A percentile compares a stretch with the other conserved stretches of the same genome.
phyloP scores from a whole-genome alignment of 2,797 vertebrate genomes.

The Taenioides sp. region DNA sequence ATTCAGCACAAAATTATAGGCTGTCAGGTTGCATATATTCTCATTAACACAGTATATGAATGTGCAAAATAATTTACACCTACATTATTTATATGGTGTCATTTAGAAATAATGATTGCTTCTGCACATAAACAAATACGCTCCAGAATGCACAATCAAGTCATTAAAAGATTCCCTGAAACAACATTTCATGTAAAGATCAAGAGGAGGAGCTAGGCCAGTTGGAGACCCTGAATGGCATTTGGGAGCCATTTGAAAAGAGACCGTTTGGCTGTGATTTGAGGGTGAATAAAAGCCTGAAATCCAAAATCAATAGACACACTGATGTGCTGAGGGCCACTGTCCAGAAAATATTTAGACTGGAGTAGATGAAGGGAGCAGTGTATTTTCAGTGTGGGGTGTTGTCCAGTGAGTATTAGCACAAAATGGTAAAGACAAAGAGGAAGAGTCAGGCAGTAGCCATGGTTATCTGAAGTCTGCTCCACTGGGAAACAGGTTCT shows the following conservation, averaged over 20 bases:
- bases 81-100: background rate
- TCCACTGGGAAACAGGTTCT: background rate
- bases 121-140: background rate
- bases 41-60: slow-evolving; percentile 1
- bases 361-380: no score
- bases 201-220: background rate
- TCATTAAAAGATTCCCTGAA: background rate
- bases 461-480: background rate
- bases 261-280: slow-evolving; percentile 11
- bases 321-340: slow-evolving; percentile 1
- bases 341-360: slow-evolving; percentile 5
- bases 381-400: background rate
- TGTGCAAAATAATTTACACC: background rate
- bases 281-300: slow-evolving; percentile 11
- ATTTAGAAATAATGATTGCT: slow-evolving; percentile 1
- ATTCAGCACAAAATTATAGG: background rate
- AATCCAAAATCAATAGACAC: slow-evolving; percentile 13
- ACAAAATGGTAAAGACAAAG: background rate
- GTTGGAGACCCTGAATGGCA: background rate
- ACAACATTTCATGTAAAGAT: background rate
- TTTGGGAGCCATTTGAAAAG: slow-evolving; percentile 5
- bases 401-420: background rate
- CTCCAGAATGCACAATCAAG: background rate
- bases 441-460: background rate
- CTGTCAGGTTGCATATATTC: slow-evolving; percentile 8